phyloP scores from a whole-genome alignment of 1,140 invertebrate species.

The Hetaerina americana region DNA sequence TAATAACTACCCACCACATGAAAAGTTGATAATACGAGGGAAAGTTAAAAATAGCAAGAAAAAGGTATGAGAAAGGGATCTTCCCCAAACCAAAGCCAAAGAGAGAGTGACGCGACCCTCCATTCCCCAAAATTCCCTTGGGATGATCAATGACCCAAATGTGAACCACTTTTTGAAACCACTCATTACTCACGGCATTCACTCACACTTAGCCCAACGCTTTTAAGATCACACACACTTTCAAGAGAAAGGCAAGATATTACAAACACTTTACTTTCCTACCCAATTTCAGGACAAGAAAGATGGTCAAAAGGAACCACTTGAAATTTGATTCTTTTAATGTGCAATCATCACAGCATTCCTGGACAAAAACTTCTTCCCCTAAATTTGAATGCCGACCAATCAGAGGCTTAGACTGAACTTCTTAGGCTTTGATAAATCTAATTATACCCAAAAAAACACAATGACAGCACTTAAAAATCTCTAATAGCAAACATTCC shows the following conservation, averaged over 20 bases:
- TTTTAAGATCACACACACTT: not conserved
- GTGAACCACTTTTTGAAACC: not conserved
- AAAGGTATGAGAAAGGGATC: not conserved
- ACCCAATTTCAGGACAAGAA: not conserved
- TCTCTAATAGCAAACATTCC: too few relatives aligned
- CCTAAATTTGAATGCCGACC: not conserved
- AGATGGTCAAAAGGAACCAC: not conserved
- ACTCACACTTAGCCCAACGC: not conserved
- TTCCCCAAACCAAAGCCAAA: not conserved
- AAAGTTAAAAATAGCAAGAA: not conserved
- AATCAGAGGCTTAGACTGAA: not conserved
- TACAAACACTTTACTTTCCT: not conserved
- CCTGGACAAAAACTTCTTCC: not conserved
- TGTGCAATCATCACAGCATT: not conserved
- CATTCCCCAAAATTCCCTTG: not conserved
- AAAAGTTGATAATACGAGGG: not conserved
- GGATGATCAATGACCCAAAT: not conserved
- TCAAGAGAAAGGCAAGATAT: not conserved
- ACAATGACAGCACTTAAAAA: not conserved
- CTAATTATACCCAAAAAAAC: not conserved
- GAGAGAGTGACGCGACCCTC: not conserved
- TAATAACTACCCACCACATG: not conserved
- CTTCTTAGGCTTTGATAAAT: not conserved
- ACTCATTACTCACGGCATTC: too few relatives aligned
- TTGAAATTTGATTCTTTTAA: not conserved